Evolutionary conservation across 2,113 vertebrate genomes (phyloP).

Genomic region (Nibea coibor): DNA sequence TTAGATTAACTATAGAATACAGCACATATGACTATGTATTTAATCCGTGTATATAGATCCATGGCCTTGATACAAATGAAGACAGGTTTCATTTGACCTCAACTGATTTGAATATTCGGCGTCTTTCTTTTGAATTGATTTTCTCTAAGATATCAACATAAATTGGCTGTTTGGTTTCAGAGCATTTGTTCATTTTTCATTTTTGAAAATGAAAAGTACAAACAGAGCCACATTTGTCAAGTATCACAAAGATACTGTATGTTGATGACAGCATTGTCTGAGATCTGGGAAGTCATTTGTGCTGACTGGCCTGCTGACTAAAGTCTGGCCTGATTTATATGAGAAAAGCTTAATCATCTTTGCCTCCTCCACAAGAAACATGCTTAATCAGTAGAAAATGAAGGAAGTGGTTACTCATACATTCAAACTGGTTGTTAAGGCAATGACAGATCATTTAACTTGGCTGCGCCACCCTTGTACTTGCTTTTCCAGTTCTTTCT

Average conservation of each 20-base stretch:
- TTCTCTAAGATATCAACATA: not conserved
- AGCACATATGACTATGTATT: not conserved
- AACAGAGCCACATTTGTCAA: not conserved
- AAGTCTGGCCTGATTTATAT: conserved; percentile 19
- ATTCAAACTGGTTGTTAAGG: conserved; percentile 19
- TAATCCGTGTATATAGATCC: too few species aligned
- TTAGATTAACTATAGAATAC: not conserved
- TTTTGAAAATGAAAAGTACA: not conserved
- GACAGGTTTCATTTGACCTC: not conserved
- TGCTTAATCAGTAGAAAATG: conserved; percentile 36
- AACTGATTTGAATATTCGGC: not conserved
- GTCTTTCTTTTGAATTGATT: conserved; percentile 5
- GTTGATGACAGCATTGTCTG: not conserved
- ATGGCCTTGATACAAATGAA: too few species aligned
- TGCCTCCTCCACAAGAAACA: conserved; percentile 41
- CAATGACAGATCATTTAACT: conserved; percentile 23
- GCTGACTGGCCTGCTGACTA: conserved; percentile 17
- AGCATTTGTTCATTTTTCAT: conserved; percentile 7
- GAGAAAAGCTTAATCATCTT: conserved; percentile 35
- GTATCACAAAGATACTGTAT: not conserved
- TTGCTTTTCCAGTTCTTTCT: not conserved
- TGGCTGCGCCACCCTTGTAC: not conserved
- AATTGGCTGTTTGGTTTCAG: not conserved
- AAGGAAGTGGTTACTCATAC: conserved; percentile 33
- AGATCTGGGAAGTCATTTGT: conserved; percentile 9